These are phyloP conservation scores for Axea sp. DNA, from an alignment of 2,888 invertebrate genomes.

Conservation along the genomic window DNA sequence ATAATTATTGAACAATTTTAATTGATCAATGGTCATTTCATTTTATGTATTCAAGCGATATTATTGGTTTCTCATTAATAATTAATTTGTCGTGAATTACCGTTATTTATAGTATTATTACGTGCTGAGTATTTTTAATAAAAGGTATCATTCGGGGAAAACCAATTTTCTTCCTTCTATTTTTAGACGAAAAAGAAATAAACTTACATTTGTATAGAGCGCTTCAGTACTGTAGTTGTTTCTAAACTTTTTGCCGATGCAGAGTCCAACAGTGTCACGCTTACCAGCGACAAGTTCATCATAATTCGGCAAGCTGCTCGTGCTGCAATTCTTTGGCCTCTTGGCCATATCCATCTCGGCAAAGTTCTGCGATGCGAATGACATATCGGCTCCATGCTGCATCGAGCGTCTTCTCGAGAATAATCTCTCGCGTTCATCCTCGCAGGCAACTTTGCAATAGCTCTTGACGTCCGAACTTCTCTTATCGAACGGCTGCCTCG, in stretches of 20 bases:
- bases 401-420: slow-evolving; percentile 64
- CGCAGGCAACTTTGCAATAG: slow-evolving; percentile 58
- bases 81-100: no score
- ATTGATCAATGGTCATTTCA: no score
- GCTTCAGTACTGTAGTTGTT: slow-evolving; percentile 36
- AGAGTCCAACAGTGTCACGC: slow-evolving; percentile 67
- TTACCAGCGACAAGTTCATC: slow-evolving; percentile 76
- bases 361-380: slow-evolving; percentile 45
- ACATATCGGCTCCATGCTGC: slow-evolving; percentile 52
- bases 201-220: slow-evolving; percentile 41
- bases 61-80: no score
- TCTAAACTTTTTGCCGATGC: slow-evolving; percentile 63
- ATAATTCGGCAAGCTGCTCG: slow-evolving; percentile 81
- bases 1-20: no score
- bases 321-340: slow-evolving; percentile 80
- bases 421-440: slow-evolving; percentile 68
- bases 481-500: slow-evolving; percentile 58
- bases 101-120: no score
- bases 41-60: no score
- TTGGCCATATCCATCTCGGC: slow-evolving; percentile 54
- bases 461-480: slow-evolving; percentile 59
- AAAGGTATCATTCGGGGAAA: no score
- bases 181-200: no score
- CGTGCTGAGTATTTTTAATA: no score
- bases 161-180: no score